Conservation (phyloP, 2,797 vertebrate species). For the Chelmon rostratus region DNA sequence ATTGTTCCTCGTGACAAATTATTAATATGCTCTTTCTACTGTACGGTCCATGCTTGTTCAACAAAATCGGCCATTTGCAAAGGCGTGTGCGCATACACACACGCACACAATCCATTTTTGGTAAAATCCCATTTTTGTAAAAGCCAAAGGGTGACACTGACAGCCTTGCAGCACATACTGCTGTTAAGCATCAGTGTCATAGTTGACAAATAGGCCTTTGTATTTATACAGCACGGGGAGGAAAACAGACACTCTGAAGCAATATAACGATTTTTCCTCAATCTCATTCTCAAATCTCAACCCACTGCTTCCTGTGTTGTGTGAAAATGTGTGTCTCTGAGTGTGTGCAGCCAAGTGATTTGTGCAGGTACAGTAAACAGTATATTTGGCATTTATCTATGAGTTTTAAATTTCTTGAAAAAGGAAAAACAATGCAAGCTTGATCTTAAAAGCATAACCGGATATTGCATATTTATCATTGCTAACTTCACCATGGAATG, state of each 20-base stretch:
- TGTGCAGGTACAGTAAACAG: background rate
- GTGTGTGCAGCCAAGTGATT: constrained; percentile 11
- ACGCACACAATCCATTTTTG: constrained; percentile 25
- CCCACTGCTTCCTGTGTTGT: background rate
- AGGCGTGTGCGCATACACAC: constrained; percentile 2
- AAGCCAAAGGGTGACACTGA: constrained; percentile 29
- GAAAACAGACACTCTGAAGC: constrained; percentile 48
- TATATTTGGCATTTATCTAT: background rate
- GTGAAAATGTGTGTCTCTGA: background rate
- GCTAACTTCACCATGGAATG: no score
- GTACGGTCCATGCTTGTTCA: background rate
- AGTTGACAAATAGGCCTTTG: constrained; percentile 63
- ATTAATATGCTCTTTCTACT: constrained; percentile 12
- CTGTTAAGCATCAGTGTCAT: constrained; percentile 60
- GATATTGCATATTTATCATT: no score
- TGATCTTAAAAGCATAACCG: no score
- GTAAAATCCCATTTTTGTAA: constrained; percentile 38
- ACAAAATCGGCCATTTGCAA: constrained; percentile 10
- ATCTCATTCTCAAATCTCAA: constrained; percentile 48
- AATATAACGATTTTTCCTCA: constrained; percentile 38
- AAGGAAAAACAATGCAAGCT: no score
- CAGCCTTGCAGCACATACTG: constrained; percentile 33
- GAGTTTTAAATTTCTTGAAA: no score
- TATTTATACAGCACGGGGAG: constrained; percentile 36
- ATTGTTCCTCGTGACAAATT: constrained; percentile 23